Percentiles rank a stretch among this genome's conserved stretches.
Conservation (phyloP, 2,888 invertebrate genomes). For the Lomographa bimaculata region DNA sequence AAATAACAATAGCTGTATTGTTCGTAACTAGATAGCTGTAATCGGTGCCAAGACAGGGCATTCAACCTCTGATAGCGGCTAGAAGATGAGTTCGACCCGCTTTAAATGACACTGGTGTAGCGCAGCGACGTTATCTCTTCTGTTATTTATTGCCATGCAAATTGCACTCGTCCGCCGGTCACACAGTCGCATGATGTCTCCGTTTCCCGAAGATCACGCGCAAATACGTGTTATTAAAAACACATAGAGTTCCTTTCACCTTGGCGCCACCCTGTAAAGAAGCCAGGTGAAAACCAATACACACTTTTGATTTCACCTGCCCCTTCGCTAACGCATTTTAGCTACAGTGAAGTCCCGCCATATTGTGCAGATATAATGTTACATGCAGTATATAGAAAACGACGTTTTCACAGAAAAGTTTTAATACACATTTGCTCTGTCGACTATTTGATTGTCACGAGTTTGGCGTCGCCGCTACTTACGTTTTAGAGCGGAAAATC, state of each 20-base stretch:
- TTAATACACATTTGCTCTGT: background rate
- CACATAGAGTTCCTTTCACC: slow-evolving; percentile 16
- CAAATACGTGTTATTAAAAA: slow-evolving; percentile 17
- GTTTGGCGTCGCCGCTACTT: slow-evolving; percentile 29
- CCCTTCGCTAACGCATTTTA: slow-evolving; percentile 13
- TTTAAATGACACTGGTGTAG: slow-evolving; percentile 50
- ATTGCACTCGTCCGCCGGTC: slow-evolving; percentile 54
- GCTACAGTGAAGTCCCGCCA: slow-evolving; percentile 11
- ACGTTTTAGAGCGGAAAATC: slow-evolving; percentile 63
- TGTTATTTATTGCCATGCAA: slow-evolving; percentile 74
- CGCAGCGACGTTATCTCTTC: slow-evolving; percentile 60
- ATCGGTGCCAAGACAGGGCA: slow-evolving; percentile 69
- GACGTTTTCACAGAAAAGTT: no score
- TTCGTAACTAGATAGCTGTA: slow-evolving; percentile 38
- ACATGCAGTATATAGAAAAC: background rate
- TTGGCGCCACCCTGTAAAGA: slow-evolving; percentile 15
- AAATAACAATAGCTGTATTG: slow-evolving; percentile 27
- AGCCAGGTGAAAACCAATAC: slow-evolving; percentile 28
- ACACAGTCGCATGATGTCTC: slow-evolving; percentile 14
- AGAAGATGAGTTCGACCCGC: slow-evolving; percentile 42
- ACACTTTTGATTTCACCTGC: slow-evolving; percentile 32
- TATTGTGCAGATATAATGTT: slow-evolving; percentile 7
- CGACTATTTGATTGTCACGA: slow-evolving; percentile 24
- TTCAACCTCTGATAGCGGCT: slow-evolving; percentile 74
- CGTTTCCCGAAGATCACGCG: slow-evolving; percentile 8